phyloP scores from a whole-genome alignment of 2,797 vertebrate species.

The Pachyuromys duprasi region DNA sequence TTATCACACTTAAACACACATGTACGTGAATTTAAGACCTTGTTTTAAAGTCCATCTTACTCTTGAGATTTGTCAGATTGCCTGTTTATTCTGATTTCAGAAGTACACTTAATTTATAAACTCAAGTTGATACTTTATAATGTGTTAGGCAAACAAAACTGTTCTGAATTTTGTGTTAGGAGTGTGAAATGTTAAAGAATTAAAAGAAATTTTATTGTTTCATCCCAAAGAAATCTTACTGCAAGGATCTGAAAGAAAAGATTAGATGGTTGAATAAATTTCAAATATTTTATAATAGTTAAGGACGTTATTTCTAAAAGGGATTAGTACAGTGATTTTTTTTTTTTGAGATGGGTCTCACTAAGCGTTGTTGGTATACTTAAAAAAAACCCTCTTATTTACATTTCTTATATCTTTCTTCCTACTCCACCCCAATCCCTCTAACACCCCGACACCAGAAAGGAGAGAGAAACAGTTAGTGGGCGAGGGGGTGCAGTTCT shows the following conservation, averaged over 20 bases:
- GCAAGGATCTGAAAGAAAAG: neutral
- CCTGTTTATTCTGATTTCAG: slow-evolving; percentile 41
- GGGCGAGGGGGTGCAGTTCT: no score
- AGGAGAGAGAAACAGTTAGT: no score
- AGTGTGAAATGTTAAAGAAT: neutral
- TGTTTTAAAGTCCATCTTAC: neutral
- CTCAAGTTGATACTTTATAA: neutral
- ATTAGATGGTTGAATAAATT: slow-evolving; percentile 29
- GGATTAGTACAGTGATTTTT: neutral
- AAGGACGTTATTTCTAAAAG: slow-evolving; percentile 39
- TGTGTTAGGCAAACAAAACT: neutral
- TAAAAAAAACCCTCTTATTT: no score
- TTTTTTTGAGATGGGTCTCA: neutral
- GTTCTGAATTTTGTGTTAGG: slow-evolving; percentile 21
- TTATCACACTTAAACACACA: neutral
- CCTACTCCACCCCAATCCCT: no score
- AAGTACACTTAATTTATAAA: slow-evolving; percentile 31
- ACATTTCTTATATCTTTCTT: no score
- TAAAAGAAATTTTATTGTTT: slow-evolving; percentile 56
- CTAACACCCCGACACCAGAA: no score
- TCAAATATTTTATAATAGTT: neutral
- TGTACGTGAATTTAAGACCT: neutral
- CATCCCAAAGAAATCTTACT: neutral
- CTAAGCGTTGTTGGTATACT: no score
- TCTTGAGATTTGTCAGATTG: slow-evolving; percentile 21